These are phyloP conservation scores for Emydocephalus ijimae DNA, from an alignment of 2,113 vertebrate species.

Conservation along the genomic window DNA sequence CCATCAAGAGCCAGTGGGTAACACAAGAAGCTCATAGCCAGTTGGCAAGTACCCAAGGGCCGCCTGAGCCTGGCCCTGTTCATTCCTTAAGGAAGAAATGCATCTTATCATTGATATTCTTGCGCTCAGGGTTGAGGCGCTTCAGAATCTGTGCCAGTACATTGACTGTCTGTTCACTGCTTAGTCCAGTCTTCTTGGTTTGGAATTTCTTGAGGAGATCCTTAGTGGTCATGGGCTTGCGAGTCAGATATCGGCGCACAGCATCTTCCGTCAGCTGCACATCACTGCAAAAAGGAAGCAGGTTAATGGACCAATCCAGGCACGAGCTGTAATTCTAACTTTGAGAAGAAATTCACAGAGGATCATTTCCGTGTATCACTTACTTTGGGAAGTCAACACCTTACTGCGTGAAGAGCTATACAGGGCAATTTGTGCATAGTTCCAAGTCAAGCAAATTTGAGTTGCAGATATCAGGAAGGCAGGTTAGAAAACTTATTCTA, in stretches of 20 bases:
- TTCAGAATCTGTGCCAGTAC: slow-evolving; percentile 93
- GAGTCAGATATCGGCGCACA: slow-evolving; percentile 85
- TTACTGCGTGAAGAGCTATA: background rate
- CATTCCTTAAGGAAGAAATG: slow-evolving; percentile 91
- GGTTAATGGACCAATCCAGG: background rate
- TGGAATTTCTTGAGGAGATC: slow-evolving; percentile 95
- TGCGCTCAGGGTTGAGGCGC: slow-evolving; percentile 89
- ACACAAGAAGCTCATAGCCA: background rate
- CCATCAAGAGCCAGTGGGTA: background rate
- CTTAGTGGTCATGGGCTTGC: slow-evolving; percentile 95
- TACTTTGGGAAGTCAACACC: background rate
- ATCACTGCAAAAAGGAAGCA: slow-evolving; percentile 66
- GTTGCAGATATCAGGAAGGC: background rate
- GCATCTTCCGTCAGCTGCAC: slow-evolving; percentile 90
- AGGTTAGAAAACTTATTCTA: background rate
- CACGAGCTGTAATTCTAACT: background rate
- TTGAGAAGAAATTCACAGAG: background rate
- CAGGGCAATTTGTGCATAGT: background rate
- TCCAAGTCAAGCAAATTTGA: background rate
- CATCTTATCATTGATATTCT: slow-evolving; percentile 90
- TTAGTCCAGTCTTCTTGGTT: slow-evolving; percentile 90
- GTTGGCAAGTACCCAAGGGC: background rate
- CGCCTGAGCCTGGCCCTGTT: background rate
- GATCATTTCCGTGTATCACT: background rate
- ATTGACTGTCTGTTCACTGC: slow-evolving; percentile 92